Evolutionary conservation across 1,140 invertebrate species (phyloP), one percentile per base, ranked within the genome.

Genomic region (Ceratosolen solmsi): DNA sequence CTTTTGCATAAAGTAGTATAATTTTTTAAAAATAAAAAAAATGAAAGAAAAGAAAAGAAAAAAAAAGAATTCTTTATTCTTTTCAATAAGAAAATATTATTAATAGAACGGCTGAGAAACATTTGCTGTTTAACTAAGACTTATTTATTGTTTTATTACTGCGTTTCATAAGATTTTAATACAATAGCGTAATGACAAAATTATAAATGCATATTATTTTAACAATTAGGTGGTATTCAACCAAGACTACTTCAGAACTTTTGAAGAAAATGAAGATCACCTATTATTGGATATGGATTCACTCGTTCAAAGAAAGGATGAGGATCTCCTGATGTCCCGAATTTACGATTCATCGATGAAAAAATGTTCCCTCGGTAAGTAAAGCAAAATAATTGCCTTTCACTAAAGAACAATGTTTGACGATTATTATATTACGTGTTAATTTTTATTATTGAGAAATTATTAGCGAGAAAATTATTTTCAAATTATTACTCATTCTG

Each of bases 211-310:
- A n/a, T n/a, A n/a, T n/a, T n/a, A 36, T 65, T 65, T 36, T 68
- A 27, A 56, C 33, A 9, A 60, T 22, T 38, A 82, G 80, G 80
- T 82, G 15, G 65, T 82, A 54, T 54, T 79, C 11, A 79, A 74
- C 4, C 74, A 82, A 60, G 81, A 84, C 15, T 84, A 82, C 60
- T 84, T 82, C 70, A 46, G 68, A 8, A 60, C 51, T 2, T 84
- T 82, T 70, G 87, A 88, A 22, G 89, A 88, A 9, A 87, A 87
- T 68, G 88, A 89, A 65, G 87, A 89, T 60, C 89, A 87, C 68
- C 86, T 87, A 25, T 77, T 91, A 17, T 81, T 90, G 41, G 89
- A 91, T 78, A 87, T 91, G 88, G 90, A 91, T 82, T 87, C 89
- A 0, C 83, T 87, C 51, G 86, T 86, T 13, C 68, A 84, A 22